Conservation (phyloP, 2,888 invertebrate species). For the Machimus rusticus region DNA sequence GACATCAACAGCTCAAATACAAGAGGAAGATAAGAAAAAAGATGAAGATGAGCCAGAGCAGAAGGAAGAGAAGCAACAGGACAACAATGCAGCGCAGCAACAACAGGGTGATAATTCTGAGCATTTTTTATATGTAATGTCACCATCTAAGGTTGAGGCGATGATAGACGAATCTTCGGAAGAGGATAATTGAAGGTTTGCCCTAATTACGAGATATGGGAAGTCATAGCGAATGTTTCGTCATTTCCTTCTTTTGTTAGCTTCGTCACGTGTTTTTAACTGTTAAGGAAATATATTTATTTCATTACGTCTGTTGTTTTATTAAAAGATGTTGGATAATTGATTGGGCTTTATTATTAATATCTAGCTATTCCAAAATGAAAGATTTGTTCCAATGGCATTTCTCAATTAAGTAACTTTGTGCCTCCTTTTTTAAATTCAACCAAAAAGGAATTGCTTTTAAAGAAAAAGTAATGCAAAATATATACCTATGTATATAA, state of each 20-base stretch:
- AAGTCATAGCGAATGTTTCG: neutral
- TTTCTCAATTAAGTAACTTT: too few species aligned
- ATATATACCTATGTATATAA: too few species aligned
- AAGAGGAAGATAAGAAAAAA: neutral
- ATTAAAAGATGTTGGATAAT: neutral
- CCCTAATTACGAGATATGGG: neutral
- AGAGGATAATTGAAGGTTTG: slow-evolving; percentile 52
- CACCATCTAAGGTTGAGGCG: slow-evolving; percentile 61
- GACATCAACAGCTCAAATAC: neutral
- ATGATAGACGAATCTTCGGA: slow-evolving; percentile 61
- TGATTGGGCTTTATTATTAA: neutral
- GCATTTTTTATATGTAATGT: slow-evolving; percentile 62
- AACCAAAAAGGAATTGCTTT: too few species aligned
- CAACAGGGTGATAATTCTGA: slow-evolving; percentile 55
- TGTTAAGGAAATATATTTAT: slow-evolving; percentile 2
- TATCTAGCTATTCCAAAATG: too few species aligned
- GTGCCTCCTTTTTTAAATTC: too few species aligned
- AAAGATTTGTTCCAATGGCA: too few species aligned
- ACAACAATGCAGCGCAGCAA: neutral
- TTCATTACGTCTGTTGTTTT: neutral
- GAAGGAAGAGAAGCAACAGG: neutral
- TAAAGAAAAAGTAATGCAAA: too few species aligned
- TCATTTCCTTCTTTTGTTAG: slow-evolving; percentile 6
- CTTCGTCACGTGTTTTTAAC: neutral
- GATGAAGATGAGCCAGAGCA: neutral